These are phyloP conservation scores for Lepus europaeus DNA, from an alignment of 2,113 vertebrate species.

Conservation along the genomic window DNA sequence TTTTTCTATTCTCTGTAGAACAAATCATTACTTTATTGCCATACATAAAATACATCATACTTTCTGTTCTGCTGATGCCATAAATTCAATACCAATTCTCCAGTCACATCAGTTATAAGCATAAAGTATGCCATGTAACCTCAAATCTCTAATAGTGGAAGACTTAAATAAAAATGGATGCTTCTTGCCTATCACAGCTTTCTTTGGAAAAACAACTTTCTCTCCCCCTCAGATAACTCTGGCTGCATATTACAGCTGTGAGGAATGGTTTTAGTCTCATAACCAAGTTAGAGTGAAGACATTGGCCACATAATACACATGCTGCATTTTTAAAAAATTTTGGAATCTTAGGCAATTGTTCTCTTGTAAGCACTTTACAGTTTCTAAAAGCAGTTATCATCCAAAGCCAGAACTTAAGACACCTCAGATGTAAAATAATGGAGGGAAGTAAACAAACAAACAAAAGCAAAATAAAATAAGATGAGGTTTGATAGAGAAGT, in stretches of 20 bases:
- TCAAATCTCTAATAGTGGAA: constrained; percentile 90
- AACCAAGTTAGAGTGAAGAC: not conserved
- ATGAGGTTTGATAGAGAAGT: constrained; percentile 89
- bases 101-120: constrained; percentile 92
- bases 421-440: constrained; percentile 90
- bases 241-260: no score
- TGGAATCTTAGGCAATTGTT: constrained; percentile 88
- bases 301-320: not conserved
- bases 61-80: constrained; percentile 94
- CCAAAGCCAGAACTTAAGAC: constrained; percentile 90
- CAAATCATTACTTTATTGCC: constrained; percentile 95
- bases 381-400: constrained; percentile 90
- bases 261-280: not conserved
- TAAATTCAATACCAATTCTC: constrained; percentile 92
- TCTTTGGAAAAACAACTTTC: constrained; percentile 66
- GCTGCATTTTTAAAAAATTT: constrained; percentile 70
- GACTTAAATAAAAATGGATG: constrained; percentile 89
- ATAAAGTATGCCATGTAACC: constrained; percentile 89
- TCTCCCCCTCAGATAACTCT: not conserved
- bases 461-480: constrained; percentile 84
- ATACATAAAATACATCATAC: constrained; percentile 97
- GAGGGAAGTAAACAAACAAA: constrained; percentile 86
- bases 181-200: constrained; percentile 87
- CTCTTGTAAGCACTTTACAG: constrained; percentile 90
- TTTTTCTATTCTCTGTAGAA: constrained; percentile 91